phyloP scores from a whole-genome alignment of 2,888 invertebrate species.

The Andricus curvator region DNA sequence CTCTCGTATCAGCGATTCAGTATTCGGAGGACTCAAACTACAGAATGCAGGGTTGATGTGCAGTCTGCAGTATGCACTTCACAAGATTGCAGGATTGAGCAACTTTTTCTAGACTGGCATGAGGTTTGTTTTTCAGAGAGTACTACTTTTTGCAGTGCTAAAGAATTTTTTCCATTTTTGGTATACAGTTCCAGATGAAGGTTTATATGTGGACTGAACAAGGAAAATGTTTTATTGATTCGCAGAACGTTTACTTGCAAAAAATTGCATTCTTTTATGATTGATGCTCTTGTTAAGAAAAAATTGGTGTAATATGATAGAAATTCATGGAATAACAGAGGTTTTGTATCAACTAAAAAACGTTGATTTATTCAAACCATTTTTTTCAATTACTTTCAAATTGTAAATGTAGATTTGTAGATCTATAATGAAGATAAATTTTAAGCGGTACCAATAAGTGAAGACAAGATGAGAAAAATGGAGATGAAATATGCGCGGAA shows the following conservation, averaged over 20 bases:
- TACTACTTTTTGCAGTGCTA: constrained; percentile 1
- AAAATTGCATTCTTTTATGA: background rate
- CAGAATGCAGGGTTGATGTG: constrained; percentile 38
- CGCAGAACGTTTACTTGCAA: background rate
- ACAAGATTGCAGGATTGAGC: constrained; percentile 37
- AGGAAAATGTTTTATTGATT: constrained; percentile 11
- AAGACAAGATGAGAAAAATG: background rate
- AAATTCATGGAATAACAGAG: background rate
- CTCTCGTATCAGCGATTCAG: constrained; percentile 38
- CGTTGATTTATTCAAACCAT: background rate
- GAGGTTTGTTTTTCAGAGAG: constrained; percentile 28
- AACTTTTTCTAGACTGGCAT: constrained; percentile 31
- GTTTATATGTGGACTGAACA: background rate
- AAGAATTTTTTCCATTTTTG: constrained; percentile 41
- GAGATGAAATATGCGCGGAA: background rate
- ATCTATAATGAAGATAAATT: background rate
- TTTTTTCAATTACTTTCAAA: background rate
- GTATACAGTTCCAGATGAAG: background rate
- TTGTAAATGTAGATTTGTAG: background rate
- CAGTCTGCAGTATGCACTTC: constrained; percentile 39
- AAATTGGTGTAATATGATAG: background rate
- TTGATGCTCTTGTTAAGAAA: background rate
- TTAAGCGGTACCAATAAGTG: background rate
- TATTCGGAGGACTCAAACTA: constrained; percentile 33
- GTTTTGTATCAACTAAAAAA: background rate